A percentile compares a stretch with the other conserved stretches of the same genome.
Evolutionary conservation across 2,113 vertebrate species (phyloP).

Genomic region (Pardalotus punctatus): DNA sequence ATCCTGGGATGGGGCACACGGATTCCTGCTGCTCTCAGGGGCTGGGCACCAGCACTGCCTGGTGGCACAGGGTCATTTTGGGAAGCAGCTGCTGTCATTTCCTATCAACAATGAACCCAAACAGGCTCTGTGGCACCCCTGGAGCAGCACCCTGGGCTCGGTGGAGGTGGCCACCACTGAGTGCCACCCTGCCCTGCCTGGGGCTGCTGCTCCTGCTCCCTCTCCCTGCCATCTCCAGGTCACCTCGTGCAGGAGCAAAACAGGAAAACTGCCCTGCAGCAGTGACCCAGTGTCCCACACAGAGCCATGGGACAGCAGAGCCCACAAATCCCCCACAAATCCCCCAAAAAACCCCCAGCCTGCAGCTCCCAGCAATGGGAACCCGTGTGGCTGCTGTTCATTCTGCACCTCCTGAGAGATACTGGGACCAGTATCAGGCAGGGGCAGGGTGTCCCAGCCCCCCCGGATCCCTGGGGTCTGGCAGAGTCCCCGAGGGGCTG

Average conservation of each 20-base stretch:
- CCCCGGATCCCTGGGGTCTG: rapidly evolving
- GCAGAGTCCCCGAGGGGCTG: neutral
- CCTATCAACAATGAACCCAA: neutral
- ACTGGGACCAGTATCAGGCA: rapidly evolving
- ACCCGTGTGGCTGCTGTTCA: neutral
- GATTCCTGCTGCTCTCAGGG: neutral
- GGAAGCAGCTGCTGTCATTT: neutral
- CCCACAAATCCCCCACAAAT: neutral
- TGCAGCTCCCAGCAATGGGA: rapidly evolving
- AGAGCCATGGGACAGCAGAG: neutral
- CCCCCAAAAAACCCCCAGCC: neutral
- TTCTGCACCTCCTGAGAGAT: neutral
- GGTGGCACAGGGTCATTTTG: neutral
- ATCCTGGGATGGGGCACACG: neutral
- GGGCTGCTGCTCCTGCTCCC: neutral
- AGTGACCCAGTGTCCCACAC: neutral
- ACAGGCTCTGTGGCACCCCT: neutral
- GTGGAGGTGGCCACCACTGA: neutral
- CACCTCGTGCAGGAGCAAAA: neutral
- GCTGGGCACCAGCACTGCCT: neutral
- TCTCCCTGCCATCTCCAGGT: neutral
- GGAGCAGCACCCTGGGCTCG: neutral
- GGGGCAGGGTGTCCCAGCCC: neutral
- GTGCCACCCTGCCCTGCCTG: neutral
- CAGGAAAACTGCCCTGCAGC: neutral